Percentiles rank a stretch among this genome's conserved stretches.
These are phyloP conservation scores for Macaca fascicularis DNA, from an alignment of 2,113 vertebrate genomes.

Conservation along the genomic window T2T-MFA8v1.1 NC_088387.1:96509001-96509500, in stretches of 20 bases:
- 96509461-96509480: slow-evolving; percentile 51
- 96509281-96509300: background rate
- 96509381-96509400: background rate
- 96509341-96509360: background rate
- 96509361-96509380: background rate
- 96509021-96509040: background rate
- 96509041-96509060: background rate
- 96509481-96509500: slow-evolving; percentile 51
- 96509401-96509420: background rate
- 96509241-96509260: background rate
- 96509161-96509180: background rate
- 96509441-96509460: slow-evolving; percentile 36
- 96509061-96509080: fast-evolving
- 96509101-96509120: background rate
- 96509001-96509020: slow-evolving; percentile 29
- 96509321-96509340: background rate
- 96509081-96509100: background rate
- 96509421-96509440: background rate
- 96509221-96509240: background rate
- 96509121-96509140: background rate
- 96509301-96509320: background rate
- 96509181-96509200: slow-evolving; percentile 1
- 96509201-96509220: background rate
- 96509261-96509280: background rate
- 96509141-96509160: background rate